A percentile compares a stretch with the other conserved stretches of the same genome.
These are phyloP conservation scores for Acrossocheilus wenchowensis DNA, from an alignment of 2,797 vertebrate genomes.

Conservation along the genomic window DNA sequence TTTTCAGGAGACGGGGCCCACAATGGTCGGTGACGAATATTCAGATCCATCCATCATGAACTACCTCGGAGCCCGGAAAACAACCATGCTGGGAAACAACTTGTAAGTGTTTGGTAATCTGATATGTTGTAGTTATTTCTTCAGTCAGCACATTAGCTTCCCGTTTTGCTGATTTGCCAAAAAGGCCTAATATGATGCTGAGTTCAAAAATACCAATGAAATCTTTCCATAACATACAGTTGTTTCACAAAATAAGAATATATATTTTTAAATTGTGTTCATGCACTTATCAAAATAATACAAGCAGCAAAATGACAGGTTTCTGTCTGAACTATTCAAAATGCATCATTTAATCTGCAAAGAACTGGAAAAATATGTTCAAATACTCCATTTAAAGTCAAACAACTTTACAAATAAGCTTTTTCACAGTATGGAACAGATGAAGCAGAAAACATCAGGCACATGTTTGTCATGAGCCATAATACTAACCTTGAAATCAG, in stretches of 20 bases:
- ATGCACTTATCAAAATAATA: too few species aligned
- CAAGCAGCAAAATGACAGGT: too few species aligned
- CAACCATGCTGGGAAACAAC: constrained; percentile 89
- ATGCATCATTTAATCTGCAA: neutral
- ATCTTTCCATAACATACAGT: neutral
- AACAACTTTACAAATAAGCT: neutral
- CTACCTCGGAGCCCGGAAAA: constrained; percentile 90
- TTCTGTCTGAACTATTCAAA: neutral
- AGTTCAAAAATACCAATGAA: neutral
- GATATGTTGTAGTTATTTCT: neutral
- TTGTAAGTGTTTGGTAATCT: constrained; percentile 68
- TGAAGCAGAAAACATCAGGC: too few species aligned
- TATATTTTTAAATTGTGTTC: neutral
- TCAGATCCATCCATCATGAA: constrained; percentile 89
- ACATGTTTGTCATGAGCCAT: too few species aligned
- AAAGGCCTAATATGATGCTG: neutral
- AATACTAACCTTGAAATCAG: neutral
- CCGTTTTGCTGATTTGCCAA: neutral
- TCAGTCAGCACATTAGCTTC: neutral
- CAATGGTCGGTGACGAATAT: constrained; percentile 92
- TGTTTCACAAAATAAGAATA: neutral
- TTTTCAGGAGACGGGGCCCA: constrained; percentile 91
- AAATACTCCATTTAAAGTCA: neutral
- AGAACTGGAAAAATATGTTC: neutral
- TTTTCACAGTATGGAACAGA: neutral